phyloP scores from a whole-genome alignment of 1,140 invertebrate genomes.

The Drosophila subpulchrella region DNA sequence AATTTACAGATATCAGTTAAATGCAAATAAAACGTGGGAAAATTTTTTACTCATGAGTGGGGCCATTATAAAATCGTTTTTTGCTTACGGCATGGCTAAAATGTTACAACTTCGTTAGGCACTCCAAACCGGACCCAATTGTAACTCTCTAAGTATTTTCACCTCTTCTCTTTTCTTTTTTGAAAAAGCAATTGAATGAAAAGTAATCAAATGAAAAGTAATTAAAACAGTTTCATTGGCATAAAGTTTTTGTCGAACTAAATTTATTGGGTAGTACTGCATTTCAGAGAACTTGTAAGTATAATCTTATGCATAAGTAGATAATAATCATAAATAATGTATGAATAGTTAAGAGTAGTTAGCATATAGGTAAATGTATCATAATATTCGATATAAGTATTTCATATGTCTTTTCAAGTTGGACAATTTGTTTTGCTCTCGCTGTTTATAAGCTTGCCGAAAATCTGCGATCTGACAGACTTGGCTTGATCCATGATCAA shows the following conservation, averaged over 20 bases:
- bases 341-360: conserved; percentile 64
- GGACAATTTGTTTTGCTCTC: conserved; percentile 54
- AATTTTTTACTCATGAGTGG: conserved; percentile 67
- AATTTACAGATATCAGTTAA: conserved; percentile 42
- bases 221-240: conserved; percentile 81
- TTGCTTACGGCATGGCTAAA: conserved; percentile 72
- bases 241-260: conserved; percentile 84
- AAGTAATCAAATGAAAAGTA: conserved; percentile 74
- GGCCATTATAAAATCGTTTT: conserved; percentile 80
- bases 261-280: conserved; percentile 84
- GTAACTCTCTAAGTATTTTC: conserved; percentile 63
- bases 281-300: conserved; percentile 72
- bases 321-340: conserved; percentile 58
- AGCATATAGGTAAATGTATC: conserved; percentile 58
- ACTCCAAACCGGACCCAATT: conserved; percentile 78
- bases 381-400: conserved; percentile 59
- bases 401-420: conserved; percentile 50
- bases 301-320: conserved; percentile 78
- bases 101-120: conserved; percentile 75
- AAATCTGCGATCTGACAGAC: conserved; percentile 45
- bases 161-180: conserved; percentile 43
- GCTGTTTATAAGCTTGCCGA: conserved; percentile 39
- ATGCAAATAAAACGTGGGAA: conserved; percentile 75
- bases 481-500: conserved; percentile 71
- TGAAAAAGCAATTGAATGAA: conserved; percentile 79